Conservation (phyloP, 2,888 invertebrate species). For the Papilio demoleus region DNA sequence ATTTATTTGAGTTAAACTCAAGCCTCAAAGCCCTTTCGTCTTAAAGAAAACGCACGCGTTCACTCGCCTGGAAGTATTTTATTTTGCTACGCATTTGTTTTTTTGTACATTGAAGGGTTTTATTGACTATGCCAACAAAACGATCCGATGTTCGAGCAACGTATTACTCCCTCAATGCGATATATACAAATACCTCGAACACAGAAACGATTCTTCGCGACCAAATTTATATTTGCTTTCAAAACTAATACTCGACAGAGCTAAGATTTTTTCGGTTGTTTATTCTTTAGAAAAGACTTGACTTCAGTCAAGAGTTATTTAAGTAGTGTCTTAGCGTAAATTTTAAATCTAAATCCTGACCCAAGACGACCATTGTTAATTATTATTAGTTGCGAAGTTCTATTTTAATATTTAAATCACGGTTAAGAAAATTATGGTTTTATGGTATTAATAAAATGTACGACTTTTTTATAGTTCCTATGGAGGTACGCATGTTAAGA, state of each 20-base stretch:
- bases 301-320: background rate
- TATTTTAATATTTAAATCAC: background rate
- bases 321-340: background rate
- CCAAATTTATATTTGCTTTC: background rate
- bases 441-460: too few species aligned
- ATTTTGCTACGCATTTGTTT: conserved; percentile 33
- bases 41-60: conserved; percentile 35
- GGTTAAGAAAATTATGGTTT: background rate
- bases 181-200: conserved; percentile 2
- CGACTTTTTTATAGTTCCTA: conserved; percentile 82
- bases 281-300: too few species aligned
- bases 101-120: conserved; percentile 27
- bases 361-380: too few species aligned
- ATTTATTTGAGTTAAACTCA: conserved; percentile 37
- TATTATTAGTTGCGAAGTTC: too few species aligned
- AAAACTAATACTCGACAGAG: background rate
- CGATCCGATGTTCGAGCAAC: conserved; percentile 29
- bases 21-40: conserved; percentile 35
- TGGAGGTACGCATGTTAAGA: conserved; percentile 82
- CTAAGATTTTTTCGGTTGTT: background rate
- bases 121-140: conserved; percentile 33
- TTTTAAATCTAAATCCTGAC: background rate
- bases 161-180: conserved; percentile 16
- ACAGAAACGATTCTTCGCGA: conserved; percentile 1
- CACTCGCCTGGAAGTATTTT: conserved; percentile 38